A percentile compares a stretch with the other conserved stretches of the same genome.
phyloP scores from a whole-genome alignment of 2,888 invertebrate species.

The Carpatolechia fugitivella region DNA sequence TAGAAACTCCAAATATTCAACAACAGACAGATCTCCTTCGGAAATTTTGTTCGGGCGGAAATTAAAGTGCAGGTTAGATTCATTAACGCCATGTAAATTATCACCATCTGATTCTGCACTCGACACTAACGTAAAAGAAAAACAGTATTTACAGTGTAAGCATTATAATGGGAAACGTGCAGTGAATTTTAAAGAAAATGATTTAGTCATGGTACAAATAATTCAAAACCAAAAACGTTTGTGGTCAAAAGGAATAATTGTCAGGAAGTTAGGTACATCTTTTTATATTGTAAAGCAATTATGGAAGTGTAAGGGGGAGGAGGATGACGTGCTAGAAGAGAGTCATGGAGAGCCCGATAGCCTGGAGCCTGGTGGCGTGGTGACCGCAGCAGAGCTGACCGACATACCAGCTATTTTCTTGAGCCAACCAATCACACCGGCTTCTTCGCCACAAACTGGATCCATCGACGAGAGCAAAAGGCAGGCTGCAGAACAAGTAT shows the following conservation, averaged over 20 bases:
- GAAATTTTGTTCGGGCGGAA: constrained; percentile 15
- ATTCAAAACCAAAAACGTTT: neutral
- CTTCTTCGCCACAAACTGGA: no score
- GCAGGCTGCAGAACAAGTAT: no score
- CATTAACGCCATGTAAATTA: neutral
- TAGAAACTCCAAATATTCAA: constrained; percentile 14
- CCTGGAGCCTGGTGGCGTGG: no score
- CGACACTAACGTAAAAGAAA: neutral
- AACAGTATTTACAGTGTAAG: constrained; percentile 10
- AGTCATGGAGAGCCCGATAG: no score
- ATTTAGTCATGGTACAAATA: neutral
- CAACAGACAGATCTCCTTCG: constrained; percentile 12
- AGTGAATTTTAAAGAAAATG: neutral
- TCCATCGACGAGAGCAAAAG: no score
- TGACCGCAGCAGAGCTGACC: no score
- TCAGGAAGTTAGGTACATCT: neutral
- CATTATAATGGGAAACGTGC: neutral
- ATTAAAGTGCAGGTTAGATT: constrained; percentile 14
- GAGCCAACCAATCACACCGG: no score
- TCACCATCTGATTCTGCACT: neutral
- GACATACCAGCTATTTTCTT: no score
- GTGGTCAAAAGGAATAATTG: neutral
- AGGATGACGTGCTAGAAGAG: no score
- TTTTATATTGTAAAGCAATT: no score
- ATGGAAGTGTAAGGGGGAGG: no score